Percentiles rank a stretch among this genome's conserved stretches.
phyloP scores from a whole-genome alignment of 1,140 invertebrate species.

The Melipona quadrifasciata region DNA sequence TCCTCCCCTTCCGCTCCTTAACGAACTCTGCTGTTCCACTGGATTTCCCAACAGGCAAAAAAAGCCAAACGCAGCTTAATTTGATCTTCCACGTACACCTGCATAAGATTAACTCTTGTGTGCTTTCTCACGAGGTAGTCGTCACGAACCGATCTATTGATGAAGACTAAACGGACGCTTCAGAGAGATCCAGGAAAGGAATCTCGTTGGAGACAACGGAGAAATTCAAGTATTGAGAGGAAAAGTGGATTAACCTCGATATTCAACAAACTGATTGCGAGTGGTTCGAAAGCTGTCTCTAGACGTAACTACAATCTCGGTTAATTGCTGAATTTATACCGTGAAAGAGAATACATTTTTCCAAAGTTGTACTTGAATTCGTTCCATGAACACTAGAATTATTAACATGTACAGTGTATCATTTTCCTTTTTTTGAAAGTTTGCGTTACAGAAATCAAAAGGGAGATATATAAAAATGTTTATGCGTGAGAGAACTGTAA shows the following conservation, averaged over 20 bases:
- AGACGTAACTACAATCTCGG: too few relatives aligned
- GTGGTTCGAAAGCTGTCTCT: not conserved
- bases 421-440: too few relatives aligned
- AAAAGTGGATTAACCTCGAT: not conserved
- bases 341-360: too few relatives aligned
- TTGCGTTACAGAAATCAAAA: too few relatives aligned
- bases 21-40: not conserved
- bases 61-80: constrained; percentile 33
- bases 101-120: constrained; percentile 12
- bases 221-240: not conserved
- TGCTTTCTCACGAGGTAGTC: not conserved
- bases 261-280: not conserved
- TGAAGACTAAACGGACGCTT: not conserved
- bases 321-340: too few relatives aligned
- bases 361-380: too few relatives aligned
- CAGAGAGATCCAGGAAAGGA: not conserved
- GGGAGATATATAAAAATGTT: too few relatives aligned
- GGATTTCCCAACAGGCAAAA: constrained; percentile 20
- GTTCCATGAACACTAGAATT: not conserved
- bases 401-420: not conserved
- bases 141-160: not conserved
- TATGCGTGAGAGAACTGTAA: too few relatives aligned
- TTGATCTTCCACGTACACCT: constrained; percentile 17
- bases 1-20: not conserved
- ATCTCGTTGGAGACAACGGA: not conserved